Percentiles rank a stretch among this genome's conserved stretches.
These are phyloP conservation scores for Mus minutoides DNA, from an alignment of 2,797 vertebrate genomes.

Conservation along the genomic window DNA sequence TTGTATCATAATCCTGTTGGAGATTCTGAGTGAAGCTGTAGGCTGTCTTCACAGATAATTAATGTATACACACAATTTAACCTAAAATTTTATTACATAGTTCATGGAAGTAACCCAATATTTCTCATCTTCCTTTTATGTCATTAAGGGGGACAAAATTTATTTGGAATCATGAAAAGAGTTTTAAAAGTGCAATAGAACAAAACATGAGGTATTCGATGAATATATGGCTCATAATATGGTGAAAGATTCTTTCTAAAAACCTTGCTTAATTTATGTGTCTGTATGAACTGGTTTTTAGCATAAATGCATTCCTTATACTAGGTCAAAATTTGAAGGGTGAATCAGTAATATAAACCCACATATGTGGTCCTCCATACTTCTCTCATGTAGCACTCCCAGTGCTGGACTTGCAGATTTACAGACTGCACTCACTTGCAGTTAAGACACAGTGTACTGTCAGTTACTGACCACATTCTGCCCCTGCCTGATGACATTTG, in stretches of 20 bases:
- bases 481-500: background rate
- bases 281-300: background rate
- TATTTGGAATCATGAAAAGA: background rate
- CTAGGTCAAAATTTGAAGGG: background rate
- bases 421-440: background rate
- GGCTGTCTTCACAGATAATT: background rate
- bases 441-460: background rate
- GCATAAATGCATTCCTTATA: background rate
- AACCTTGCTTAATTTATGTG: background rate
- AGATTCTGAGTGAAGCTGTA: background rate
- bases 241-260: background rate
- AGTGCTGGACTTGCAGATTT: background rate
- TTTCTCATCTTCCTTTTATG: conserved; percentile 12
- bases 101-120: background rate
- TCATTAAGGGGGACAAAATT: background rate
- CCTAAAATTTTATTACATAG: background rate
- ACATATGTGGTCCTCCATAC: background rate
- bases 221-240: background rate
- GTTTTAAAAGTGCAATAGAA: background rate
- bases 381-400: background rate
- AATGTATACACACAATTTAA: background rate
- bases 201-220: background rate
- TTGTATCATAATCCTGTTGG: background rate
- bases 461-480: background rate
- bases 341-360: background rate